phyloP scores from a whole-genome alignment of 2,888 invertebrate species.

The Synanthedon tipuliformis region DNA sequence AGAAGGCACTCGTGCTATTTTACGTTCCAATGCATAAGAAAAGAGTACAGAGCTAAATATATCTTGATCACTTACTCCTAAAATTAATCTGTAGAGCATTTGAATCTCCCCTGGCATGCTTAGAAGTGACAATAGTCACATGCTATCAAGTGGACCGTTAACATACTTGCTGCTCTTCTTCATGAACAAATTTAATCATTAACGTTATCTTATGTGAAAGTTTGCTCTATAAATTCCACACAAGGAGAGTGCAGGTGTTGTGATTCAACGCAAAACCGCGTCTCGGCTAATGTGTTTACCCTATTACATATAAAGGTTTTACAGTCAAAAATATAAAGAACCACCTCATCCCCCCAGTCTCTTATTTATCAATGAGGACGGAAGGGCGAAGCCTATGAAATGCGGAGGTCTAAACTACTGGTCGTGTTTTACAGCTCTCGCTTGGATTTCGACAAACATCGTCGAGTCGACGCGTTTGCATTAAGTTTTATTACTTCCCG shows the following conservation, averaged over 20 bases:
- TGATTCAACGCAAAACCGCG: slow-evolving; percentile 37
- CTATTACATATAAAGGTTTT: slow-evolving; percentile 44
- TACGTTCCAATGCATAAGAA: too few species aligned
- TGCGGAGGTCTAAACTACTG: slow-evolving; percentile 25
- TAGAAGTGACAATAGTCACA: too few species aligned
- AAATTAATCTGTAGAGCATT: too few species aligned
- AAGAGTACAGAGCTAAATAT: too few species aligned
- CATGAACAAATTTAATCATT: too few species aligned
- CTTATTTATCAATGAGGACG: slow-evolving; percentile 14
- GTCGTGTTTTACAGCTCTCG: slow-evolving; percentile 32
- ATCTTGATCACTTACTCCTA: too few species aligned
- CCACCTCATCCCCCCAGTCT: slow-evolving; percentile 13
- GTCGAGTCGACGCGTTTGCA: slow-evolving; percentile 46
- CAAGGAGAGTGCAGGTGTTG: slow-evolving; percentile 46
- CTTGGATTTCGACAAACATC: slow-evolving; percentile 55
- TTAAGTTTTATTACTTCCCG: slow-evolving; percentile 64
- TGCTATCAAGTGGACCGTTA: too few species aligned
- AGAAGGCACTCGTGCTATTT: too few species aligned
- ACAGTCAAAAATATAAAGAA: slow-evolving; percentile 26
- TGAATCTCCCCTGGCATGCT: too few species aligned
- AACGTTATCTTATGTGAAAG: too few species aligned
- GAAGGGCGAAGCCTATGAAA: slow-evolving; percentile 8
- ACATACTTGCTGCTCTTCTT: too few species aligned
- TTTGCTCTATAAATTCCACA: slow-evolving; percentile 25
- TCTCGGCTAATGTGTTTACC: slow-evolving; percentile 57